Conservation (phyloP, 2,888 invertebrate species). For the Alcis repandata region DNA sequence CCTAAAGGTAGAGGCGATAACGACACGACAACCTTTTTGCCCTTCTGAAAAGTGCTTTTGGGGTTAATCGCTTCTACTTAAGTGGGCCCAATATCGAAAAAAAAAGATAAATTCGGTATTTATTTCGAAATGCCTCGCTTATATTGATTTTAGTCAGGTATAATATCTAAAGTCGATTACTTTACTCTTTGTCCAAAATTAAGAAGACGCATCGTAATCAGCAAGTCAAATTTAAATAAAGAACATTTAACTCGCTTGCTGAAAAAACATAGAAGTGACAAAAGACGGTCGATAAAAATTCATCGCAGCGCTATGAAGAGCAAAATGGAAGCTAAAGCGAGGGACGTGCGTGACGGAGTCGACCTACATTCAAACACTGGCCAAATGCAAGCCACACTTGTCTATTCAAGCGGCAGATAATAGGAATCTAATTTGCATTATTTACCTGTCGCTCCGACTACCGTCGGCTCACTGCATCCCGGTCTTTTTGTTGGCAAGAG, state of each 20-base stretch:
- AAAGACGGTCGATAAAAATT: slow-evolving; percentile 23
- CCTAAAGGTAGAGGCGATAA: no score
- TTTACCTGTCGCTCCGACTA: slow-evolving; percentile 63
- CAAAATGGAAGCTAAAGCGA: slow-evolving; percentile 47
- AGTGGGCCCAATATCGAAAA: no score
- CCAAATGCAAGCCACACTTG: slow-evolving; percentile 57
- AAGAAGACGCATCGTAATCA: neutral
- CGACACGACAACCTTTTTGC: no score
- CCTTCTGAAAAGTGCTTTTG: no score
- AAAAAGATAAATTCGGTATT: no score
- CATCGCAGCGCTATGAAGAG: slow-evolving; percentile 50
- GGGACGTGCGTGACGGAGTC: slow-evolving; percentile 68
- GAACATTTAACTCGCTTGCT: neutral
- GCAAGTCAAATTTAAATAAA: neutral
- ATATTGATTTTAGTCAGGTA: no score
- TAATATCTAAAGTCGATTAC: neutral
- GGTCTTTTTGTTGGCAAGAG: slow-evolving; percentile 23
- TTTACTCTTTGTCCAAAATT: no score
- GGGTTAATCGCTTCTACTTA: no score
- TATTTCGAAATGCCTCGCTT: no score
- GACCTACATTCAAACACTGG: slow-evolving; percentile 65
- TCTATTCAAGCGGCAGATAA: slow-evolving; percentile 67
- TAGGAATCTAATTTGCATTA: slow-evolving; percentile 74
- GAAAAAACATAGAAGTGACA: neutral
- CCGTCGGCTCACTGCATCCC: slow-evolving; percentile 38